Percentiles rank a stretch among this genome's conserved stretches.
Evolutionary conservation across 37 sponge, comb jelly and placozoan genomes (phyloP).

Genomic region (Bolinopsis microptera): DNA sequence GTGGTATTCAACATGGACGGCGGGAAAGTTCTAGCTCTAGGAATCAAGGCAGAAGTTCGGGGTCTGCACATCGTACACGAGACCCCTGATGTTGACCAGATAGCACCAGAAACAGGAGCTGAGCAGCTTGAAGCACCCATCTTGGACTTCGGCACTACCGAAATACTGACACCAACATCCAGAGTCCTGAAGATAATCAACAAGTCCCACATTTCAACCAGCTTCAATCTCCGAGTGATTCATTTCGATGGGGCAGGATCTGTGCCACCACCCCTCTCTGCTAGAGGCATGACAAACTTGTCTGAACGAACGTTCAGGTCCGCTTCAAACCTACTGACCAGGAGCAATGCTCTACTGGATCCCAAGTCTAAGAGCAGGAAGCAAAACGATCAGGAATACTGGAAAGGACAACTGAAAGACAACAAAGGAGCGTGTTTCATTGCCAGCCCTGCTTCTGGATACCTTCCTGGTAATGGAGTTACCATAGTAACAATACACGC

Average conservation of each 20-base stretch:
- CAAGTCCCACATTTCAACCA: constrained; percentile 40
- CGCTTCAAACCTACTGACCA: neutral
- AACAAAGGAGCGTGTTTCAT: constrained; percentile 57
- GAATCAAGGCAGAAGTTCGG: neutral
- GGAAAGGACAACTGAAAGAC: constrained; percentile 4
- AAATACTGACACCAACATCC: constrained; percentile 3
- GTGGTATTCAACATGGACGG: constrained; percentile 25
- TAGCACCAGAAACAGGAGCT: neutral
- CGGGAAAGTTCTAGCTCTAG: constrained; percentile 37
- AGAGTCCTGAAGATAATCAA: constrained; percentile 57
- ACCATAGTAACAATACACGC: constrained; percentile 45
- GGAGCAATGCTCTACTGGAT: constrained; percentile 15
- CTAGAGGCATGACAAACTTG: neutral
- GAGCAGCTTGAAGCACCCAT: neutral
- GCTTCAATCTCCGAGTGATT: neutral
- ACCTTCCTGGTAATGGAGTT: constrained; percentile 49
- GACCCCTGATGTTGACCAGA: constrained; percentile 18
- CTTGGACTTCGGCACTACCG: constrained; percentile 34
- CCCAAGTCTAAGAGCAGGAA: constrained; percentile 28
- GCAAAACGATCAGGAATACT: constrained; percentile 16
- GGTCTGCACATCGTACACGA: constrained; percentile 52
- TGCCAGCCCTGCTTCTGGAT: neutral
- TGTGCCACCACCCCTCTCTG: neutral
- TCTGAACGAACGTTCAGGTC: constrained; percentile 8
- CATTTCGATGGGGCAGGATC: neutral